Percentiles rank a stretch among this genome's conserved stretches.
Evolutionary conservation across 2,113 vertebrate genomes (phyloP).

Genomic region (Colinus virginianus): DNA sequence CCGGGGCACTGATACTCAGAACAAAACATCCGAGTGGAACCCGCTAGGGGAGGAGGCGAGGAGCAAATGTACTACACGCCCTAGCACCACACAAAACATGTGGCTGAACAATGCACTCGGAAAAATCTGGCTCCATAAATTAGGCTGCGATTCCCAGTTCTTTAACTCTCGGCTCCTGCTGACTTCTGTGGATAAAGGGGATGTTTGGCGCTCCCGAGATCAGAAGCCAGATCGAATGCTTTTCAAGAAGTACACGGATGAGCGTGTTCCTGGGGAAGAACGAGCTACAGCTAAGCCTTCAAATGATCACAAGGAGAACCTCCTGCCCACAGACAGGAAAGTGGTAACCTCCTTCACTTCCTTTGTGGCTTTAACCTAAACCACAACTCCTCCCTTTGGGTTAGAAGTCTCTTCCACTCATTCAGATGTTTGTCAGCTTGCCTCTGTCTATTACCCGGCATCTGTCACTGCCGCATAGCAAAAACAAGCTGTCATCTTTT

Average conservation of each 20-base stretch:
- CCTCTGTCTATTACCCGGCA: conserved; percentile 38
- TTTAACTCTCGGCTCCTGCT: conserved; percentile 37
- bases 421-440: conserved; percentile 64
- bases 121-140: conserved; percentile 54
- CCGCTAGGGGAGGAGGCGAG: not conserved
- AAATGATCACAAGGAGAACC: conserved; percentile 73
- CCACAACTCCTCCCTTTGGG: conserved; percentile 78
- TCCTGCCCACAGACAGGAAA: conserved; percentile 79
- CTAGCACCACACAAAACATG: not conserved
- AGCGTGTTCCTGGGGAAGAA: conserved; percentile 63
- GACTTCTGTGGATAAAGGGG: conserved; percentile 38
- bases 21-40: conserved; percentile 57
- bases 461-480: not conserved
- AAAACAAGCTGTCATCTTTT: conserved; percentile 6
- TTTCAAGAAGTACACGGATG: conserved; percentile 39
- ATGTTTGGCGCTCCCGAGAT: conserved; percentile 57
- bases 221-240: conserved; percentile 35
- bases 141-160: conserved; percentile 7
- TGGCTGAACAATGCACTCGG: conserved; percentile 32
- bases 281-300: conserved; percentile 38
- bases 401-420: conserved; percentile 70
- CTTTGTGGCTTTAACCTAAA: conserved; percentile 80
- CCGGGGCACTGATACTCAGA: not conserved
- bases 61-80: not conserved
- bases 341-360: conserved; percentile 78